These are phyloP conservation scores for Panthera leo DNA, from an alignment of 2,113 vertebrate genomes.

Conservation along the genomic window DNA sequence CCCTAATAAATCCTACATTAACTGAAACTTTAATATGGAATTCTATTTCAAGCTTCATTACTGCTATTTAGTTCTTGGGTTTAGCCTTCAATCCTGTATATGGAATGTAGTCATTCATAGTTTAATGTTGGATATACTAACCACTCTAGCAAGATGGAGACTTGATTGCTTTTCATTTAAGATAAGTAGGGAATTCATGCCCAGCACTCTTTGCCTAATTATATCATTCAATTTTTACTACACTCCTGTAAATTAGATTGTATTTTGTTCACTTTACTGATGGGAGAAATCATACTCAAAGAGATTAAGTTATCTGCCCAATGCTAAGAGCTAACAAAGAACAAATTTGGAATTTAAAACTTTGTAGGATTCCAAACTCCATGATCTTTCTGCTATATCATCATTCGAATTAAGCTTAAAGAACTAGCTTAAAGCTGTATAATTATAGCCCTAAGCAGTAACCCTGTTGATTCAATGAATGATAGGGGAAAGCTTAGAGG, in stretches of 20 bases:
- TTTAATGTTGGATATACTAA: neutral
- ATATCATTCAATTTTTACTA: slow-evolving; percentile 1
- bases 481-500: neutral
- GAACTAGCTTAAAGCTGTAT: neutral
- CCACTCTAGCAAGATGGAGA: neutral
- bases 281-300: neutral
- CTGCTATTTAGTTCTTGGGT: neutral
- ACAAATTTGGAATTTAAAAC: neutral
- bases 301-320: neutral
- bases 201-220: neutral
- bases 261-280: slow-evolving; percentile 9
- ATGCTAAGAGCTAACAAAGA: neutral
- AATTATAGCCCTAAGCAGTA: neutral
- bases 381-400: neutral
- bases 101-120: neutral
- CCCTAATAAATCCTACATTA: neutral
- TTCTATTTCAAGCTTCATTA: neutral
- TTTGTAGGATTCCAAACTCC: neutral
- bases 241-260: slow-evolving; percentile 24
- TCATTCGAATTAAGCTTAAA: neutral
- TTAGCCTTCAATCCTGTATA: neutral
- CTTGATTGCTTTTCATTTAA: neutral
- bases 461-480: neutral
- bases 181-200: neutral
- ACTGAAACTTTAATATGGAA: neutral